phyloP scores from a whole-genome alignment of 2,113 vertebrate genomes.

The Pelobates fuscus region DNA sequence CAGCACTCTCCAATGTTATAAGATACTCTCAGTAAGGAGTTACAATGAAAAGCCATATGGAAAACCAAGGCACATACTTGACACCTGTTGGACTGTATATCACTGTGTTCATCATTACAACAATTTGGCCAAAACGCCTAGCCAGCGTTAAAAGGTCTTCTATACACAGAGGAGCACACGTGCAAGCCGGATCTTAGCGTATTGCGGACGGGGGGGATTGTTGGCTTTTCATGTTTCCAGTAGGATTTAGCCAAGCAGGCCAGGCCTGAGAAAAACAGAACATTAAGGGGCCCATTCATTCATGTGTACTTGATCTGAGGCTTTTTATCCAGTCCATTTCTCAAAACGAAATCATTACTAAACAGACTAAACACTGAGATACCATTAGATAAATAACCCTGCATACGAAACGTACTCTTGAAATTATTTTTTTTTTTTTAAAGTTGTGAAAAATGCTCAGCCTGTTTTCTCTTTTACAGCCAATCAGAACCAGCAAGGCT shows the following conservation, averaged over 20 bases:
- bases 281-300: background rate
- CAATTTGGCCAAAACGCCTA: slow-evolving; percentile 35
- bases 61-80: slow-evolving; percentile 56
- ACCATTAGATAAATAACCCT: too few species aligned
- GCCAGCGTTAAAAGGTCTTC: background rate
- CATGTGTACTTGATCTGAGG: too few species aligned
- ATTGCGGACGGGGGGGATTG: background rate
- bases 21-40: slow-evolving; percentile 57
- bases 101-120: slow-evolving; percentile 56
- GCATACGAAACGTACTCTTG: too few species aligned
- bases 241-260: background rate
- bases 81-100: slow-evolving; percentile 75
- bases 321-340: too few species aligned
- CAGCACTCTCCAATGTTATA: slow-evolving; percentile 61
- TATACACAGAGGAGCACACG: slow-evolving; percentile 34
- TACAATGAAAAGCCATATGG: slow-evolving; percentile 65
- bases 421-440: too few species aligned
- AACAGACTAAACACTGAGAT: too few species aligned
- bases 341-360: too few species aligned
- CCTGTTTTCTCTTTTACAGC: too few species aligned
- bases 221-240: background rate
- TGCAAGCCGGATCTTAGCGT: slow-evolving; percentile 10
- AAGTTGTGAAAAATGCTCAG: too few species aligned
- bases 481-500: too few species aligned
- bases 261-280: background rate